Evolutionary conservation across 2,113 vertebrate genomes (phyloP).

Genomic region (Neodon shergylaensis): DNA sequence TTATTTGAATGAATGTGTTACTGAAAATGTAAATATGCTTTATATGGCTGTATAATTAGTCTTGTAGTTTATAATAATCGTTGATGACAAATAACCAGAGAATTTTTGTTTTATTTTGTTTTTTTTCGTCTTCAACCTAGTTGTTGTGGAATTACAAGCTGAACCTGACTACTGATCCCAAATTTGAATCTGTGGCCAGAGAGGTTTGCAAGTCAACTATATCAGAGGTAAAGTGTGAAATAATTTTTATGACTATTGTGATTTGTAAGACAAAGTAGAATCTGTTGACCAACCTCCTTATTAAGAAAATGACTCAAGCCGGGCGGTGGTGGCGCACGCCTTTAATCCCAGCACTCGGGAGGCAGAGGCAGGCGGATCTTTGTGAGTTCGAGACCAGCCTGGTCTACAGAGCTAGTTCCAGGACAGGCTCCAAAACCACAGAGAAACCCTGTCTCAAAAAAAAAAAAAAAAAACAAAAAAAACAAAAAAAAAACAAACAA

Average conservation of each 20-base stretch:
- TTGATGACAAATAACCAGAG: conserved; percentile 51
- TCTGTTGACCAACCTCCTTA: neutral
- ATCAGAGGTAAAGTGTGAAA: conserved; percentile 88
- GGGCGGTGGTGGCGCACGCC: too few relatives aligned
- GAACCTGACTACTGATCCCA: conserved; percentile 96
- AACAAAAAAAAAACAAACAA: too few relatives aligned
- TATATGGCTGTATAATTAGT: neutral
- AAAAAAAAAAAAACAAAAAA: too few relatives aligned
- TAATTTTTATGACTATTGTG: conserved; percentile 21
- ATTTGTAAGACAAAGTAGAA: conserved; percentile 2
- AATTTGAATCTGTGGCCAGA: conserved; percentile 97
- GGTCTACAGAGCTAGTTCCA: too few relatives aligned
- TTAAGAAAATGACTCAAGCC: conserved; percentile 4
- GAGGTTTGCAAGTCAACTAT: conserved; percentile 97
- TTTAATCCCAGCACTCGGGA: too few relatives aligned
- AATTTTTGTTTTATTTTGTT: neutral
- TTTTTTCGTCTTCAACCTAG: conserved; percentile 78
- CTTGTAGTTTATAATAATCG: conserved; percentile 43
- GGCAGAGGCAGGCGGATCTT: too few relatives aligned
- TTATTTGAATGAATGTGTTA: conserved; percentile 44
- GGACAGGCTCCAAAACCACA: too few relatives aligned
- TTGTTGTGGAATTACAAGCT: conserved; percentile 98
- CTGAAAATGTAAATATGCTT: conserved; percentile 36
- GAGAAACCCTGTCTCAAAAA: too few relatives aligned
- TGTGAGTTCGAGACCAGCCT: too few relatives aligned